Evolutionary conservation across 2,113 vertebrate genomes (phyloP).

Genomic region (Paradisaea rubra): DNA sequence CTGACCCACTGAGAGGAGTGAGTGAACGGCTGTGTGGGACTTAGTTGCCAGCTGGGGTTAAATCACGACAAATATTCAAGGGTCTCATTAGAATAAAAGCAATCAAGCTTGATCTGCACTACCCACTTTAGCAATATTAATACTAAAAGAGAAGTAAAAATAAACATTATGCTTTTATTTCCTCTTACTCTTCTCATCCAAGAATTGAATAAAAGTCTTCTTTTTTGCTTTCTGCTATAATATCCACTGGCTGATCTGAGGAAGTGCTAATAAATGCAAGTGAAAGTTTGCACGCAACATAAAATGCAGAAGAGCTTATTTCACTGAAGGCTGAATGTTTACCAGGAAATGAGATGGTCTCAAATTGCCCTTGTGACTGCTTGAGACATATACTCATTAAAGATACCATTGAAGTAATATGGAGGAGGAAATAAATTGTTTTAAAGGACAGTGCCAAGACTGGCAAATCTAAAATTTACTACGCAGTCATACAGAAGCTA

Average conservation of each 20-base stretch:
- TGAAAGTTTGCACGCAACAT: slow-evolving; percentile 12
- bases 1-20: neutral
- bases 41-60: neutral
- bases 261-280: slow-evolving; percentile 8
- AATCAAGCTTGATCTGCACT: neutral
- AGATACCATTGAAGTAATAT: neutral
- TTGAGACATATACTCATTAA: neutral
- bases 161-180: neutral
- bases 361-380: neutral
- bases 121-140: neutral
- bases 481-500: neutral
- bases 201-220: neutral
- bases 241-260: neutral
- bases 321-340: neutral
- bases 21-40: neutral
- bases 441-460: neutral
- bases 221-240: neutral
- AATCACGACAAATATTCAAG: neutral
- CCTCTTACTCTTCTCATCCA: neutral
- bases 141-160: slow-evolving; percentile 9
- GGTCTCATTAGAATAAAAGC: neutral
- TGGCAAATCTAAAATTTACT: slow-evolving; percentile 44
- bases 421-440: slow-evolving; percentile 14
- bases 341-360: neutral
- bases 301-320: neutral